These are phyloP conservation scores for Protosalanx chinensis DNA, from an alignment of 2,797 vertebrate genomes.

Conservation along the genomic window DNA sequence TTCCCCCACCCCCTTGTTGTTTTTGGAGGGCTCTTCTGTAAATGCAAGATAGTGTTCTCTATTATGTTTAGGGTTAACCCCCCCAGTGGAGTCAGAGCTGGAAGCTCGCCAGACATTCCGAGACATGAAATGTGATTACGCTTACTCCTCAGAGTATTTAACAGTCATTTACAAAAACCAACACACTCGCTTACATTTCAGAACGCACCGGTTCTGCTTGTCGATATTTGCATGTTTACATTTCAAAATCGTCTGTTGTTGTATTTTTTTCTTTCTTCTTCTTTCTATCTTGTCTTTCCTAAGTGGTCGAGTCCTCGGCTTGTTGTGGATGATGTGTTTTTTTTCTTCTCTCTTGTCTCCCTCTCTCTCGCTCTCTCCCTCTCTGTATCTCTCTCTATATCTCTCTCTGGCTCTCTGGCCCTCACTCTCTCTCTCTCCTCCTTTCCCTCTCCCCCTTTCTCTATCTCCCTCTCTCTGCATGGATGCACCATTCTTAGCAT, in stretches of 20 bases:
- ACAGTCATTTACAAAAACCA: background rate
- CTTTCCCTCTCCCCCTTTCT: background rate
- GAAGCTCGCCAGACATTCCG: background rate
- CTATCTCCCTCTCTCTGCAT: background rate
- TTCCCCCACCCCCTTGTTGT: background rate
- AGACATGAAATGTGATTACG: conserved; percentile 15
- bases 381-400: too few species aligned
- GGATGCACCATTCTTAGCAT: conserved; percentile 28
- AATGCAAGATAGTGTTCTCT: conserved; percentile 5
- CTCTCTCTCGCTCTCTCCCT: too few species aligned
- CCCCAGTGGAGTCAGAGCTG: conserved; percentile 9
- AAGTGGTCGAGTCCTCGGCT: background rate
- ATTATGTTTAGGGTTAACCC: conserved; percentile 9
- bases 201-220: background rate
- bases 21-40: conserved; percentile 4
- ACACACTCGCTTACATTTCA: background rate
- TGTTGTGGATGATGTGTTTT: background rate
- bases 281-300: background rate
- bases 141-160: conserved; percentile 6
- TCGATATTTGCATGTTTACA: conserved; percentile 7
- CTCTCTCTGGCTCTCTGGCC: too few species aligned
- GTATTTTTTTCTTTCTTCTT: background rate
- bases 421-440: too few species aligned
- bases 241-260: conserved; percentile 11
- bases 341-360: too few species aligned